Evolutionary conservation across 2,888 invertebrate species (phyloP), one percentile per base, ranked within the genome.

Genomic region (Habrosyne pyritoides): DNA sequence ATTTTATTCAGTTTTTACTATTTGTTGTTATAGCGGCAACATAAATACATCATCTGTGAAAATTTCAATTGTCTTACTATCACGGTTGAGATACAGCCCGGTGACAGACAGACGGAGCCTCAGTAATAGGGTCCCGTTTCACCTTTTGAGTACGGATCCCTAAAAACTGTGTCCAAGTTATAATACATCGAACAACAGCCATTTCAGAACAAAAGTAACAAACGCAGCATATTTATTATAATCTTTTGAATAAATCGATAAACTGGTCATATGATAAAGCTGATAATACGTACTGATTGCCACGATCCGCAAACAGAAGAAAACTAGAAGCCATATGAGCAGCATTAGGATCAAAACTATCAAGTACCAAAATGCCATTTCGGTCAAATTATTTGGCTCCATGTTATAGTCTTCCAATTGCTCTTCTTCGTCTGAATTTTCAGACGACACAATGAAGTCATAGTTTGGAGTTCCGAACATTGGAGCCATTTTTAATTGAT

Each of bases 361-460:
- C 76, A 85, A 77, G 57, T 91, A 91, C 88, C 87, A 91, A 47
- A 90, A 80, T 0, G 87, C 81, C 79, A 90, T 82, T 22, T 87
- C 69, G 0, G 73, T 73, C 14, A 87, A 51, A 6, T 58, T 68
- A 0, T 64, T 51, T 0, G 77, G 64, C n/a, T 70, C 73, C 0
- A 55, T 63, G 2, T 18, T 30, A 12, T 18, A 28, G 10, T 74
- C 76, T 2, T 67, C 63, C 12, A 69, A 71, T 5, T 65, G 56
- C 6, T 76, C 66, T 8, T 55, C 52, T 2, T 67, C 60, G 7
- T 55, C 57, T n/a, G 65, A 64, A 5, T 73, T 52, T 24, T 70
- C 65, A 0, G 62, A 51, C 10, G 69, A 60, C 3, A 66, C 59
- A 4, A 65, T 57, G 52, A 83, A 84, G 42, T 79, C 73, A 47